Evolutionary conservation across 2,797 vertebrate genomes (phyloP).

Genomic region (Sebastes iracundus): DNA sequence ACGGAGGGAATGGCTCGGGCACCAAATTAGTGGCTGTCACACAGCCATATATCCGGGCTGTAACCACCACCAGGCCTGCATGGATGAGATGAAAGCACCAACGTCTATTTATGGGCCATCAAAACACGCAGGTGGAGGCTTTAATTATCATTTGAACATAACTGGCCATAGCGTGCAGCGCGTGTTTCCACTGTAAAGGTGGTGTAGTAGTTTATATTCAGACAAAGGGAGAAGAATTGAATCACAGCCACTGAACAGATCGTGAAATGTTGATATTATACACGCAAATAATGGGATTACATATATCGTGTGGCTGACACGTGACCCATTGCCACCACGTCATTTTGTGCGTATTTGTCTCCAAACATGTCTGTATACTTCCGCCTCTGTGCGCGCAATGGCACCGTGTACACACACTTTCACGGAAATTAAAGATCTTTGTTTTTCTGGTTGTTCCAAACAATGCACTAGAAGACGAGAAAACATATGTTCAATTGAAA

Average conservation of each 20-base stretch:
- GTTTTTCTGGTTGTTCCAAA: background rate
- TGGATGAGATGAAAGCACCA: constrained; percentile 52
- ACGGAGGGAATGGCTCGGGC: constrained; percentile 30
- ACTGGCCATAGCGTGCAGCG: constrained; percentile 33
- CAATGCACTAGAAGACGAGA: background rate
- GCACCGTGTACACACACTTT: background rate
- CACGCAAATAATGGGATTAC: constrained; percentile 51
- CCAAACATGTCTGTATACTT: background rate
- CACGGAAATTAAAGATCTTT: constrained; percentile 6
- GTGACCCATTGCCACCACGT: background rate
- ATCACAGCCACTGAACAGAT: background rate
- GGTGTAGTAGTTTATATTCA: constrained; percentile 1
- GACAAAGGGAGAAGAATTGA: background rate
- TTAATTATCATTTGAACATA: constrained; percentile 64
- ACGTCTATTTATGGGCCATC: constrained; percentile 62
- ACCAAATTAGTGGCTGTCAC: constrained; percentile 65
- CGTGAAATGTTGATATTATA: constrained; percentile 45
- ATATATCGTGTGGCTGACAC: constrained; percentile 3
- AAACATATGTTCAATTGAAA: background rate
- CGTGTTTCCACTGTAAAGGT: constrained; percentile 1
- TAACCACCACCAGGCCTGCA: constrained; percentile 52
- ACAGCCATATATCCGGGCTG: constrained; percentile 41
- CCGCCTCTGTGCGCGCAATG: background rate
- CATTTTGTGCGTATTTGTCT: background rate
- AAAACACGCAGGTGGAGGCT: constrained; percentile 64